A percentile compares a stretch with the other conserved stretches of the same genome.
These are phyloP conservation scores for Halictus ligatus DNA, from an alignment of 2,888 invertebrate species.

Conservation along the genomic window DNA sequence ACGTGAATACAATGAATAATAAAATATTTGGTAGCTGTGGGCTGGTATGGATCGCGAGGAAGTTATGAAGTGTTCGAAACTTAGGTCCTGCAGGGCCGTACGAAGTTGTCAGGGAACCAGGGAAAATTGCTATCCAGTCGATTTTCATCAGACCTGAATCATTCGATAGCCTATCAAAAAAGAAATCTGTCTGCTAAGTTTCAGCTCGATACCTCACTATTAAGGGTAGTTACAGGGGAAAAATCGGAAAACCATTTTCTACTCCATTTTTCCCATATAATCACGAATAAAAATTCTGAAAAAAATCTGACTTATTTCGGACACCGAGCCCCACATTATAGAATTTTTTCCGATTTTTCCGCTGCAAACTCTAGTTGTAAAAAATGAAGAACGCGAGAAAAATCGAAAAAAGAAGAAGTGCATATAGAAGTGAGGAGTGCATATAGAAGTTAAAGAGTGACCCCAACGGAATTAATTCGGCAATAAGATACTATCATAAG, in stretches of 20 bases:
- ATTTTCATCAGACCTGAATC: too few species aligned
- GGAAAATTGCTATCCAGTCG: too few species aligned
- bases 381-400: not conserved
- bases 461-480: too few species aligned
- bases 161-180: too few species aligned
- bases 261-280: not conserved
- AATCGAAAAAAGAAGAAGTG: too few species aligned
- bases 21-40: not conserved
- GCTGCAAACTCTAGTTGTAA: not conserved
- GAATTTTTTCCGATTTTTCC: not conserved
- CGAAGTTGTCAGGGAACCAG: not conserved
- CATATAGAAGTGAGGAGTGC: not conserved
- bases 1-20: slow-evolving; percentile 7
- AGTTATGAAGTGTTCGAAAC: not conserved
- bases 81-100: not conserved
- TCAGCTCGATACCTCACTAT: too few species aligned
- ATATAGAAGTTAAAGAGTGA: not conserved
- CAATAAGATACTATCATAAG: not conserved
- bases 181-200: too few species aligned
- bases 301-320: not conserved
- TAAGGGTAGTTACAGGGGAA: too few species aligned
- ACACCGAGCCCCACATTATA: not conserved
- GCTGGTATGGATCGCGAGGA: not conserved
- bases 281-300: not conserved
- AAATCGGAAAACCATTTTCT: too few species aligned